Conservation (phyloP, 2,113 vertebrate species). For the Pedetes capensis region DNA sequence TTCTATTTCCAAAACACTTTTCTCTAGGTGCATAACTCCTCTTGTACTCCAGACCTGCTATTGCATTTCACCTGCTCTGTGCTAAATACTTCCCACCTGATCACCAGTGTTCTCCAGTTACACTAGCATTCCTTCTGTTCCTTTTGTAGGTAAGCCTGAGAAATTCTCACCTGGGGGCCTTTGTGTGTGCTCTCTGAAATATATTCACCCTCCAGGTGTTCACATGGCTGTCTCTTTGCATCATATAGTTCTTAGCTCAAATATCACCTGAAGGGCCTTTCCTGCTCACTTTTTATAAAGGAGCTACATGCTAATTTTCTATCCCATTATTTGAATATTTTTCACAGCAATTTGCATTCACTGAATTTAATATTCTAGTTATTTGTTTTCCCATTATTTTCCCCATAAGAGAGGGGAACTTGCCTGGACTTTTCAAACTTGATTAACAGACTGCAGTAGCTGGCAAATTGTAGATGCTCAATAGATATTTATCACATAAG, state of each 20-base stretch:
- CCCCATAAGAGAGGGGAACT: neutral
- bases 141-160: neutral
- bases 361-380: neutral
- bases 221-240: neutral
- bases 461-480: neutral
- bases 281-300: neutral
- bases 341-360: neutral
- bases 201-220: neutral
- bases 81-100: neutral
- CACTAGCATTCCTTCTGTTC: neutral
- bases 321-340: neutral
- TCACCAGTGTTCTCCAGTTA: neutral
- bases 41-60: neutral
- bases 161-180: neutral
- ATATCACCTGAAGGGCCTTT: neutral
- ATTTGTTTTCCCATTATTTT: neutral
- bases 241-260: neutral
- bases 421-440: neutral
- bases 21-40: neutral
- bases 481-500: neutral
- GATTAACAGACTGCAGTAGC: neutral
- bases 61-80: accelerated
- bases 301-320: neutral
- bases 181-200: neutral
- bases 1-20: neutral